Base-by-base conservation (phyloP, 2,113 vertebrate genomes). In the Pluvialis apricaria region DNA sequence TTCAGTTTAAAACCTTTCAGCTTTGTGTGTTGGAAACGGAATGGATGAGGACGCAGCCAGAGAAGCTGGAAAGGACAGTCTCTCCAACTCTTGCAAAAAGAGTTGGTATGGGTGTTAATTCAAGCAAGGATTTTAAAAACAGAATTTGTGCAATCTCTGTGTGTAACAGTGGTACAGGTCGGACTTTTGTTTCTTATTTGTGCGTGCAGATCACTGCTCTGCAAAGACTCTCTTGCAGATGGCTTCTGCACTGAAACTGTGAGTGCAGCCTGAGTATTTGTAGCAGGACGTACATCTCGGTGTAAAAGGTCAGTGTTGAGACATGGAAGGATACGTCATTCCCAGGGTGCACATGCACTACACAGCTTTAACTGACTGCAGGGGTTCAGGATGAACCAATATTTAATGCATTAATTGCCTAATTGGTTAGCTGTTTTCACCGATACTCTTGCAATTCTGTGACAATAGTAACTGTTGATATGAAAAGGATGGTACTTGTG, bases 381-480 rank as follows among this genome's bases (percentile, higher is more conserved):
- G 57, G 47, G 25, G 49, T 87, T 84, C 34, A 19, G 64, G 11
- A 31, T 68, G 57, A 69, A n/a, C 16, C 36, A 38, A 1, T 61
- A 60, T 44, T 55, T 86, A 57, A 57, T 82, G 15, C 15, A 6
- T 44, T 34, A 19, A 29, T 38, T 75, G 22, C 57, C 19, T 42
- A 17, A 38, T 77, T 26, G 25, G 36, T 70, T 40, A 47, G 3
- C 24, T 84, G 6, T 29, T 80, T 92, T 92, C 21, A 34, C 42
- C 0, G 1, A 3, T 52, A 13, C 16, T 69, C 5, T 76, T 82
- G 66, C 58, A 61, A 51, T 75, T 80, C 29, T 75, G 11, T 69
- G 77, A 55, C 65, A 87, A 9, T 68, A 64, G 61, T 69, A 94
- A 73, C 61, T 95, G 88, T 78, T 96, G 73, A 40, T 68, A 36